Evolutionary conservation across 2,888 invertebrate genomes (phyloP).

Genomic region (Rotaria socialis): DNA sequence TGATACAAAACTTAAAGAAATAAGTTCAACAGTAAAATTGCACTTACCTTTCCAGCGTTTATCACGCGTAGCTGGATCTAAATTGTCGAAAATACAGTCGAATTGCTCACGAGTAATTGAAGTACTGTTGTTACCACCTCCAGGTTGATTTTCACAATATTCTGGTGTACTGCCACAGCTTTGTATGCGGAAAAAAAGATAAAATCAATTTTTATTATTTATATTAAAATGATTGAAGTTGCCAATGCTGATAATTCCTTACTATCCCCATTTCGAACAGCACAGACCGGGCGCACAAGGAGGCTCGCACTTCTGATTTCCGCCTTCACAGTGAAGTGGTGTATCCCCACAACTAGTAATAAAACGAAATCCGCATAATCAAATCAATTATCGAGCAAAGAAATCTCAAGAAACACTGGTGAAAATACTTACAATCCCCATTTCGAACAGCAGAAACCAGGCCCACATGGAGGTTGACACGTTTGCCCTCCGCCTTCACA

Average conservation of each 20-base stretch:
- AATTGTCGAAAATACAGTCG: not conserved
- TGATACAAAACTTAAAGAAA: no score
- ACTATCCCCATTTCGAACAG: not conserved
- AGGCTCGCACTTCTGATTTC: not conserved
- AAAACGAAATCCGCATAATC: not conserved
- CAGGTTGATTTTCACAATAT: not conserved
- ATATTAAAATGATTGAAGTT: no score
- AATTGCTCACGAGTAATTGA: not conserved
- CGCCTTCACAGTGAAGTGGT: not conserved
- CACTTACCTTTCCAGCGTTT: not conserved
- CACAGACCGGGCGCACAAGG: not conserved
- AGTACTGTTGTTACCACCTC: not conserved
- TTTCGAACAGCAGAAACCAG: not conserved
- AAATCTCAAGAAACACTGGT: no score
- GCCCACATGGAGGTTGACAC: not conserved
- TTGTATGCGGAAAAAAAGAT: not conserved
- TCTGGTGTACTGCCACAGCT: constrained; percentile 9
- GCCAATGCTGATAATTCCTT: not conserved
- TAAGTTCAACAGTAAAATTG: no score
- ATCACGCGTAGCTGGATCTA: not conserved
- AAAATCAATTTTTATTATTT: no score
- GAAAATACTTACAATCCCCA: not conserved
- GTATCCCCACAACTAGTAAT: not conserved
- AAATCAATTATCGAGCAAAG: no score
- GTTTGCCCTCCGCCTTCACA: not conserved